Percentiles rank a stretch among this genome's conserved stretches.
phyloP scores from a whole-genome alignment of 2,797 vertebrate genomes.

The Philypnodon macrostomus region DNA sequence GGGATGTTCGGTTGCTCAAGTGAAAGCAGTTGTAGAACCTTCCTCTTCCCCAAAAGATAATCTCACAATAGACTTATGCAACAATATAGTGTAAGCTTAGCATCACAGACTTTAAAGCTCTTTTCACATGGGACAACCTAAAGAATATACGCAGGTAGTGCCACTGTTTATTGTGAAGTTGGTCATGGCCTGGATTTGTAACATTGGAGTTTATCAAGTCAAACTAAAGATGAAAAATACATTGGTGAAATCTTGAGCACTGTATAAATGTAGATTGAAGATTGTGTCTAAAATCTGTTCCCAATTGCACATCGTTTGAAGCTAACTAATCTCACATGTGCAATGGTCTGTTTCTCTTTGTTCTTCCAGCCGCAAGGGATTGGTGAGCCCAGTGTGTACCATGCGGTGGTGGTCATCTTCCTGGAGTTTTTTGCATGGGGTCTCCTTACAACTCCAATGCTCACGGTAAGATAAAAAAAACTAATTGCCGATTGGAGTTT shows the following conservation, averaged over 20 bases:
- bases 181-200: conserved; percentile 20
- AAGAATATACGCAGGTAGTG: conserved; percentile 1
- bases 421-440: conserved; percentile 93
- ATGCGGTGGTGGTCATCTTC: conserved; percentile 92
- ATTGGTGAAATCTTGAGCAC: too few relatives aligned
- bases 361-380: conserved; percentile 85
- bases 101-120: not conserved
- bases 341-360: conserved; percentile 18
- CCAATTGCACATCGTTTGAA: conserved; percentile 14
- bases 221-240: not conserved
- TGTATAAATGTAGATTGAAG: conserved; percentile 2
- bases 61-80: not conserved
- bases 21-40: not conserved
- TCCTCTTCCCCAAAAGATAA: conserved; percentile 14
- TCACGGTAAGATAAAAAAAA: conserved; percentile 78
- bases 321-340: conserved; percentile 21
- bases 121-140: not conserved
- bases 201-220: conserved; percentile 7
- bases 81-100: not conserved
- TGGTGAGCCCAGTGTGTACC: conserved; percentile 92
- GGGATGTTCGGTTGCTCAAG: not conserved
- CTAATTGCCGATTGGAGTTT: too few relatives aligned
- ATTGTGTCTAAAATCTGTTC: conserved; percentile 22
- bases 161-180: conserved; percentile 11
- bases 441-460: conserved; percentile 88